These are phyloP conservation scores for Tringa solitaria DNA, from an alignment of 2,113 vertebrate genomes.

Conservation along the genomic window DNA sequence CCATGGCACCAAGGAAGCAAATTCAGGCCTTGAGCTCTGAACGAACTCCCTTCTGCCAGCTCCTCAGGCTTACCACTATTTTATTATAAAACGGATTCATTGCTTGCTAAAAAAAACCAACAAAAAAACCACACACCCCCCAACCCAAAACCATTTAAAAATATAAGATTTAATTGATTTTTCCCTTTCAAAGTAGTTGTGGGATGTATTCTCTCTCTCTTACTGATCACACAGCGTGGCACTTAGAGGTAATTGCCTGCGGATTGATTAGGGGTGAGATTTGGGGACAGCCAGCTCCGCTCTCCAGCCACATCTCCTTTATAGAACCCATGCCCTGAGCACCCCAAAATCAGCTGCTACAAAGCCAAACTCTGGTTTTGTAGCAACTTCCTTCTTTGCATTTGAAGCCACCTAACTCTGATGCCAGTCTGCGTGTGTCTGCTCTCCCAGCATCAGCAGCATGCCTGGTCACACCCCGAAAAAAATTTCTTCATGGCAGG, in stretches of 20 bases:
- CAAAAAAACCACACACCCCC: not conserved
- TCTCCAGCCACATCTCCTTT: not conserved
- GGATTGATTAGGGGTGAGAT: not conserved
- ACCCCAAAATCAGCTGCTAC: not conserved
- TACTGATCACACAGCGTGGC: not conserved
- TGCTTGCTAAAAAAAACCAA: not conserved
- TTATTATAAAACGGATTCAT: not conserved
- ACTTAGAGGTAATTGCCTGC: not conserved
- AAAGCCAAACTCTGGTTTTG: not conserved
- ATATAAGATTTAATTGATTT: not conserved
- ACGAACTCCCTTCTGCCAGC: not conserved
- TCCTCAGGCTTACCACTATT: not conserved
- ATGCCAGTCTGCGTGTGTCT: not conserved
- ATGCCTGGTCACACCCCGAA: not conserved
- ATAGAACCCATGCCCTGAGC: accelerated
- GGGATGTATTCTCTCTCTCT: not conserved
- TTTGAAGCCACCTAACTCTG: not conserved
- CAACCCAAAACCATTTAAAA: not conserved
- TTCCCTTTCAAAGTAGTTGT: not conserved
- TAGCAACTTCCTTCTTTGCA: not conserved
- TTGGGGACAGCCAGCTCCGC: not conserved
- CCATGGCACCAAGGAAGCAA: not conserved
- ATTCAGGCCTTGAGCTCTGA: not conserved
- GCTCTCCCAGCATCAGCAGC: not conserved
- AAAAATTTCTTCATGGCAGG: not conserved